Base-by-base conservation (phyloP, 2,113 vertebrate genomes). In the Oplegnathus fasciatus region DNA sequence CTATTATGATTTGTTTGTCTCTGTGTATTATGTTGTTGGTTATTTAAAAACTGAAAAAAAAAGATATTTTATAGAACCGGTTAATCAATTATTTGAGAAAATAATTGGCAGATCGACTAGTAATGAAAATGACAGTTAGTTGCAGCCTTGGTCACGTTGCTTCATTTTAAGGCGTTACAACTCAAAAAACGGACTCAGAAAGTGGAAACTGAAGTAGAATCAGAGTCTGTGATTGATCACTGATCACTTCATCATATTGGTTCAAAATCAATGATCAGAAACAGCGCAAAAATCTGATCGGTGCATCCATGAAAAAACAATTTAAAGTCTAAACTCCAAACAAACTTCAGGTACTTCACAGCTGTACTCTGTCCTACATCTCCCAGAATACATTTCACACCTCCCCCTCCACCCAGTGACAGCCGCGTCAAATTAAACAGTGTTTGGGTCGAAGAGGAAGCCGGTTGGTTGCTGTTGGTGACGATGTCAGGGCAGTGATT, bases 331-430 rank as follows among this genome's bases (percentile, higher is more conserved):
- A 74, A 61, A 77, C 20, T 40, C 9, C 40, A 85, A 20, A 44
- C 60, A 50, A 66, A 15, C 78, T 30, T 17, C 65, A 68, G 76
- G 13, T 15, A 22, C 30, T 14, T 61, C 50, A 48, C 58, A 40
- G 74, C 61, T 44, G 20, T 4, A 40, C 69, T 69, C 84, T 17
- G 44, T 58, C 61, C 69, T 68, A 75, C 66, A 71, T 44, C 58
- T 55, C 76, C 86, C 86, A 88, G 55, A 70, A 86, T 81, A 83
- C 89, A 57, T 40, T 40, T 80, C 80, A 82, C 77, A n/a, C 42
- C 77, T 67, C 68, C 61, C 9, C 42, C 66, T 62, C 62, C 80
- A 17, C 26, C 70, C 42, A 30, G 14, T 17, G 5, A 5, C 28
- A 15, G 61, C n/a, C n/a, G n/a, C n/a, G n/a, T n/a, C n/a, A n/a